A percentile compares a stretch with the other conserved stretches of the same genome.
Evolutionary conservation across 1,140 invertebrate genomes (phyloP).

Genomic region (Brachionus plicatilis): DNA sequence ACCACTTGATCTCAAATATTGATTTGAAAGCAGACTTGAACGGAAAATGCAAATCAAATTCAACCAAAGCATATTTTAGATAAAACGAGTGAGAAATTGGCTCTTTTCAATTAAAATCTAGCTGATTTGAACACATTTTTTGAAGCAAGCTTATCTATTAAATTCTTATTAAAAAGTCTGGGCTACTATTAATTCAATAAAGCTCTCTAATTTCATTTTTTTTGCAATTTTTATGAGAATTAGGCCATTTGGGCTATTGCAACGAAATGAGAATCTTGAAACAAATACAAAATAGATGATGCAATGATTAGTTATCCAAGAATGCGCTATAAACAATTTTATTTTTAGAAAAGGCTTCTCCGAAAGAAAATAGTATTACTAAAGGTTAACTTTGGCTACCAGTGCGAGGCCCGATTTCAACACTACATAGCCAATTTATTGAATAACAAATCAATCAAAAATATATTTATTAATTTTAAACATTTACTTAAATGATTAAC

Average conservation of each 20-base stretch:
- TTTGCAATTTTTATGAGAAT: neutral
- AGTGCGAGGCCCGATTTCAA: neutral
- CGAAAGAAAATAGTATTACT: neutral
- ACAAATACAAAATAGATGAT: neutral
- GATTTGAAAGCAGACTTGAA: neutral
- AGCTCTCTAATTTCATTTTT: neutral
- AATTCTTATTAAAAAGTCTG: neutral
- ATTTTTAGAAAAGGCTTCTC: neutral
- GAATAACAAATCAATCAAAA: neutral
- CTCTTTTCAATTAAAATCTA: conserved; percentile 1
- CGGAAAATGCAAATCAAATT: neutral
- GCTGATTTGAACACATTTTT: neutral
- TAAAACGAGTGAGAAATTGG: neutral
- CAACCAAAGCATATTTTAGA: neutral
- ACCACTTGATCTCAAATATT: neutral
- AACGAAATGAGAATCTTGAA: neutral
- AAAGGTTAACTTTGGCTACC: neutral
- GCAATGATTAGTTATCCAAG: neutral
- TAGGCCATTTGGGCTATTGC: neutral
- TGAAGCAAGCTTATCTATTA: neutral
- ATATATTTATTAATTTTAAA: neutral
- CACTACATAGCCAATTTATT: neutral
- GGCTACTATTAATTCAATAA: neutral
- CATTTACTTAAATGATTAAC: neutral
- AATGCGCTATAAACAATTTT: conserved; percentile 1